Evolutionary conservation across 2,888 invertebrate genomes (phyloP), one percentile per base, ranked within the genome.

Genomic region (Ptilodon capucinus): DNA sequence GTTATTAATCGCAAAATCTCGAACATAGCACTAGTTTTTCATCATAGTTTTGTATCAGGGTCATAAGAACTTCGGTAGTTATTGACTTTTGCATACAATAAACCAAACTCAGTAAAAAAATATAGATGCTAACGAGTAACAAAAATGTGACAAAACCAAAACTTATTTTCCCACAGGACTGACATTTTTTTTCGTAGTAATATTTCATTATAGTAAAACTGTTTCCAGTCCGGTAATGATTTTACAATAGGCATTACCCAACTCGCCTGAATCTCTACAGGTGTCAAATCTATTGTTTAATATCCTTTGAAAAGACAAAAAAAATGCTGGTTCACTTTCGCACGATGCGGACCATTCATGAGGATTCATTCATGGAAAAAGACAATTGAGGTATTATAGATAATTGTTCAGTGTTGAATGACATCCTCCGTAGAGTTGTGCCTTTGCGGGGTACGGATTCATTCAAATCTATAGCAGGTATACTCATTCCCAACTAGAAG

Each of bases 91-190:
- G 23, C 9, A 23, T n/a, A 11, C n/a, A 28, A 28, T 28, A 11
- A 28, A 28, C n/a, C 11, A 5, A 28, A n/a, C 2, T 8, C 8
- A 28, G 28, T 28, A 11, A n/a, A n/a, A 28, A 8, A n/a, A n/a
- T 28, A 28, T 4, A 5, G n/a, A 25, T 8, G n/a, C 28, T 28
- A 8, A 23, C 23, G 8, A 23, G 9, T 36, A 38, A 19, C 9
- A 38, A 17, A 38, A n/a, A n/a, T 7, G 11, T 19, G 13, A 8
- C 14, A 23, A 40, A n/a, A n/a, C 7, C 3, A 13, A 21, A 7
- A 50, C 30, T 36, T 21, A 3, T 48, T 57, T 62, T 64, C 64
- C 52, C 64, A 63, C 64, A 60, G 54, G 64, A 64, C 64, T 52
- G 43, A 48, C 50, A 60, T 44, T 21, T 49, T 48, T 57, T 53